phyloP scores from a whole-genome alignment of 2,797 vertebrate species.

The Phoxinus dragarum region DNA sequence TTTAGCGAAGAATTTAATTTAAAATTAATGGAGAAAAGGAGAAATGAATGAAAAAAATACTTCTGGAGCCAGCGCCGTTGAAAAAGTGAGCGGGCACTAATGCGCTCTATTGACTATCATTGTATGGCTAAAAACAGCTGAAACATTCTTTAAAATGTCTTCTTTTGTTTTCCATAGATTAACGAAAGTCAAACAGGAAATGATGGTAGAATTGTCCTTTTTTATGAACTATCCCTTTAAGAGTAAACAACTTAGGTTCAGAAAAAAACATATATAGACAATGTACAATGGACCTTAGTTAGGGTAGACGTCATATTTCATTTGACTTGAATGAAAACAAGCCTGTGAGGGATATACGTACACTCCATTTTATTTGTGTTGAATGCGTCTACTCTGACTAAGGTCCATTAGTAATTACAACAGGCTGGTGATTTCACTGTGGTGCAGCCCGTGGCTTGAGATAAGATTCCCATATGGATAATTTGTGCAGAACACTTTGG shows the following conservation, averaged over 20 bases:
- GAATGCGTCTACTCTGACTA: background rate
- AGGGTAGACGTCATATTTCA: background rate
- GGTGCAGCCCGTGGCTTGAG: background rate
- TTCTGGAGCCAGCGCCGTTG: background rate
- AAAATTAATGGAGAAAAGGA: no score
- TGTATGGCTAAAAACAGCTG: background rate
- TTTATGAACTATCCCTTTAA: background rate
- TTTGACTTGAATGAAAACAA: slow-evolving; percentile 6
- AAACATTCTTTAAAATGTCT: background rate
- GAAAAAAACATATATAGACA: background rate
- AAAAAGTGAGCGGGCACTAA: background rate
- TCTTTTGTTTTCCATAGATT: background rate
- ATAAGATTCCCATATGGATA: slow-evolving; percentile 2
- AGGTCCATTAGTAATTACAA: slow-evolving; percentile 6
- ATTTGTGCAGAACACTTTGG: slow-evolving; percentile 32
- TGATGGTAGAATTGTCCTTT: background rate
- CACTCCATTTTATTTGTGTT: background rate
- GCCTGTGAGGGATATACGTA: background rate
- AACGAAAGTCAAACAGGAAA: background rate
- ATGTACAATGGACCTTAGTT: background rate
- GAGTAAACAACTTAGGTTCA: slow-evolving; percentile 7
- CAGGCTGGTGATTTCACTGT: slow-evolving; percentile 10
- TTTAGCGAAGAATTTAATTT: background rate
- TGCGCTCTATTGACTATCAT: background rate
- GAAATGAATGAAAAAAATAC: background rate